Percentiles rank a stretch among this genome's conserved stretches.
phyloP scores from a whole-genome alignment of 92 coral and sea anemone species.

The Ricordea florida region DNA sequence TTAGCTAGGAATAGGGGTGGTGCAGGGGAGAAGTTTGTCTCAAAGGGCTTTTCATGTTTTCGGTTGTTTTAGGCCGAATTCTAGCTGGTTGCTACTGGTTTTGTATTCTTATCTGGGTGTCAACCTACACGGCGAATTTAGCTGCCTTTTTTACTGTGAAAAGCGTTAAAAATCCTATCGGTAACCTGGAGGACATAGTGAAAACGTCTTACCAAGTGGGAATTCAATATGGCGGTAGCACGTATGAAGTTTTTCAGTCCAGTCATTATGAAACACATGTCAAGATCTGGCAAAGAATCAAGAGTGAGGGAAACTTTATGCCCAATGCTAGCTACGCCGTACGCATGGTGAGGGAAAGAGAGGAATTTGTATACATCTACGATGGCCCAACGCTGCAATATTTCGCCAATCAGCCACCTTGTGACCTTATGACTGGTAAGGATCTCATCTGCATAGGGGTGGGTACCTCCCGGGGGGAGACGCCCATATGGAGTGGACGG shows the following conservation, averaged over 20 bases:
- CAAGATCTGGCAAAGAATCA: constrained; percentile 47
- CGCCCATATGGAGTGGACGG: too few species aligned
- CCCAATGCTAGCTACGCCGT: constrained; percentile 26
- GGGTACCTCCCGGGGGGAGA: too few species aligned
- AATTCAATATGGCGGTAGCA: too few species aligned
- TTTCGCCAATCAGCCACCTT: constrained; percentile 47
- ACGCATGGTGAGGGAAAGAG: constrained; percentile 31
- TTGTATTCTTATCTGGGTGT: constrained; percentile 62
- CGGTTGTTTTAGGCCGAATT: constrained; percentile 68
- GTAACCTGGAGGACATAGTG: constrained; percentile 36
- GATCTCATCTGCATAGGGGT: too few species aligned
- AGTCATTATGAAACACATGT: constrained; percentile 8
- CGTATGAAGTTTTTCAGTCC: constrained; percentile 4
- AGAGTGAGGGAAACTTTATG: constrained; percentile 6
- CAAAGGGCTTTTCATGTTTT: too few species aligned
- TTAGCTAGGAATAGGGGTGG: too few species aligned
- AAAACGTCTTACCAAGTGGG: constrained; percentile 41
- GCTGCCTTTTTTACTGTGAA: constrained; percentile 72
- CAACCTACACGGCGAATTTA: constrained; percentile 77
- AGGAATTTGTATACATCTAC: constrained; percentile 26
- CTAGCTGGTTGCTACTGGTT: constrained; percentile 70
- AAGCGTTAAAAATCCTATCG: constrained; percentile 14
- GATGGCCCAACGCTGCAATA: constrained; percentile 49
- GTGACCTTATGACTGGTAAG: constrained; percentile 50
- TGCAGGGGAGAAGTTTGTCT: too few species aligned